phyloP scores from a whole-genome alignment of 1,140 invertebrate genomes.

The Zaprionus kolodkinae region DNA sequence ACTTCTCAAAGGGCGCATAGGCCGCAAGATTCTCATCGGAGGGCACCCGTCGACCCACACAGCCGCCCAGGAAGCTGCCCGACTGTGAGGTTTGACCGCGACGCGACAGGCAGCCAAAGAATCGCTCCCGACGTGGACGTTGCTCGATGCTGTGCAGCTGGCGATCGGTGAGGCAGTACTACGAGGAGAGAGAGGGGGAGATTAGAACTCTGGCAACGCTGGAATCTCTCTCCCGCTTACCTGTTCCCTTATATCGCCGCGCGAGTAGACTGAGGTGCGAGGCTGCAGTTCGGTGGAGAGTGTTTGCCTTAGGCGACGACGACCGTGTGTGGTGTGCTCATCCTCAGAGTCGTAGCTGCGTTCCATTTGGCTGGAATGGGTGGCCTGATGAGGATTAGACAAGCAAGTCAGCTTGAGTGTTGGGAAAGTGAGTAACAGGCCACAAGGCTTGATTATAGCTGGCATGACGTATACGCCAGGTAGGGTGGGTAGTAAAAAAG shows the following conservation, averaged over 20 bases:
- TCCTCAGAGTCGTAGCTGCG: slow-evolving; percentile 89
- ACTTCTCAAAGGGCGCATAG: slow-evolving; percentile 90
- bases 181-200: not conserved
- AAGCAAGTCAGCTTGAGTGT: not conserved
- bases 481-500: too few relatives aligned
- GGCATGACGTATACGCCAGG: slow-evolving; percentile 31
- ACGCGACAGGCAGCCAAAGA: slow-evolving; percentile 93
- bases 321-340: slow-evolving; percentile 87
- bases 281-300: slow-evolving; percentile 85
- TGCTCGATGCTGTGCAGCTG: slow-evolving; percentile 94
- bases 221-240: slow-evolving; percentile 30
- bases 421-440: not conserved
- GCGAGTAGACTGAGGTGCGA: slow-evolving; percentile 91
- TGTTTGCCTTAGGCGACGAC: slow-evolving; percentile 86
- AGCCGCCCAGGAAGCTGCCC: slow-evolving; percentile 90
- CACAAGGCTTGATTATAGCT: not conserved
- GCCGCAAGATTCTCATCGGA: slow-evolving; percentile 93
- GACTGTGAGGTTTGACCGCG: slow-evolving; percentile 64
- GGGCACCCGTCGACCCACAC: slow-evolving; percentile 91
- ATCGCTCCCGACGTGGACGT: slow-evolving; percentile 88
- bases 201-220: not conserved
- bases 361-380: slow-evolving; percentile 87
- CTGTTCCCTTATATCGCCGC: slow-evolving; percentile 92
- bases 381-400: slow-evolving; percentile 84
- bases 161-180: slow-evolving; percentile 96